A percentile compares a stretch with the other conserved stretches of the same genome.
These are phyloP conservation scores for Pempheris klunzingeri DNA, from an alignment of 2,797 vertebrate genomes.

Conservation along the genomic window DNA sequence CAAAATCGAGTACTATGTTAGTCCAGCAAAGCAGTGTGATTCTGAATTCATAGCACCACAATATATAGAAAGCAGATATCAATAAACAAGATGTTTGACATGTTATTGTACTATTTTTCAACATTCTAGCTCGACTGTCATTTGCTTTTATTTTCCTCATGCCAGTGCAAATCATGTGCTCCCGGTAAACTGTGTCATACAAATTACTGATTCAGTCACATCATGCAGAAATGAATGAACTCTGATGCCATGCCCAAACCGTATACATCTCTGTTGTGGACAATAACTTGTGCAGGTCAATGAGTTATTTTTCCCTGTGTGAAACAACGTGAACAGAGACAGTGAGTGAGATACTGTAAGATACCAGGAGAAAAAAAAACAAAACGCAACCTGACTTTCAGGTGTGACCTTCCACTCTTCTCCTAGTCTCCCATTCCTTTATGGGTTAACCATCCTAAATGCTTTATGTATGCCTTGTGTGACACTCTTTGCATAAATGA, in stretches of 20 bases:
- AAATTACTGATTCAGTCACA: slow-evolving; percentile 21
- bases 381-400: slow-evolving; percentile 80
- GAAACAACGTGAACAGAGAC: slow-evolving; percentile 54
- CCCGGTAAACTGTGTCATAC: slow-evolving; percentile 23
- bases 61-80: slow-evolving; percentile 37
- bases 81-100: slow-evolving; percentile 46
- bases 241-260: slow-evolving; percentile 6
- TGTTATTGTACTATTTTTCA: slow-evolving; percentile 35
- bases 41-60: slow-evolving; percentile 56
- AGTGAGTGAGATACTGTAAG: slow-evolving; percentile 50
- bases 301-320: slow-evolving; percentile 45
- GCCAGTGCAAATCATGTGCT: slow-evolving; percentile 36
- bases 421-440: slow-evolving; percentile 88
- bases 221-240: slow-evolving; percentile 36
- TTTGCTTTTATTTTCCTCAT: slow-evolving; percentile 21
- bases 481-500: slow-evolving; percentile 99
- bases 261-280: slow-evolving; percentile 28
- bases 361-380: slow-evolving; percentile 33
- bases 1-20: slow-evolving; percentile 70
- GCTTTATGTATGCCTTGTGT: slow-evolving; percentile 98
- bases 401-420: slow-evolving; percentile 85
- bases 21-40: slow-evolving; percentile 61
- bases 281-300: slow-evolving; percentile 47
- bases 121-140: slow-evolving; percentile 18
- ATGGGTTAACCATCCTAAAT: slow-evolving; percentile 95